Evolutionary conservation across 2,797 vertebrate species (phyloP), one percentile per base, ranked within the genome.

Genomic region (Emys orbicularis): DNA sequence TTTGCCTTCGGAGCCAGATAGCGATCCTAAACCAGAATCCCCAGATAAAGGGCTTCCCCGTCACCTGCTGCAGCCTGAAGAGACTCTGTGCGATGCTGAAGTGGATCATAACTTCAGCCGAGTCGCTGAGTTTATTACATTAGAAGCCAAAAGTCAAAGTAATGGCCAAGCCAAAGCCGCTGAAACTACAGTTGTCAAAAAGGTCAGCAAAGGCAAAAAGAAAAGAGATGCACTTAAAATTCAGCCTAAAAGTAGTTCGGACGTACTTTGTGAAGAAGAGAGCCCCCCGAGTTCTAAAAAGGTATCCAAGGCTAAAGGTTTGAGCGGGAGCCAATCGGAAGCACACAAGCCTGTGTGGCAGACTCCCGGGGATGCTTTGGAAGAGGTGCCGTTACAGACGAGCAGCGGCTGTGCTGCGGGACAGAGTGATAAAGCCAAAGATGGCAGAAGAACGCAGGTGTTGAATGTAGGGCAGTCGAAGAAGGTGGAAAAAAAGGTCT

Each of bases 91-190:
- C 90, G 65, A 6, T 85, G 61, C 87, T 79, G 95, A 97, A 93
- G 90, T 0, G 0, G 83, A 94, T 6, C 25, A 81, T 81, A 96
- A 77, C 27, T 76, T 23, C 19, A 94, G 84, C 56, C 86, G 68
- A 23, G 77, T 86, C 49, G 77, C 93, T 12, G 79, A 87, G 44
- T 93, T 96, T 84, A 61, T 95, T 93, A 84, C 95, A 76, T 25
- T 90, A 49, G 96, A 93, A 56, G 79, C 65, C 83, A 97, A 96
- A 97, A 95, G 27, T 41, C 95, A 96, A 91, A 49, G 3, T 79
- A 87, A 44, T 3, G 19, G 52, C 90, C 92, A 84, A 91, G 27
- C 34, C 23, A 97, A 97, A 96, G 88, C 90, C 5, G 16, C 8
- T 41, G 77, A 92, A 85, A 95, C 92, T 74, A 85, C 54, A 49